Base-by-base conservation (phyloP, 2,113 vertebrate species). In the Apodemus sylvaticus region DNA sequence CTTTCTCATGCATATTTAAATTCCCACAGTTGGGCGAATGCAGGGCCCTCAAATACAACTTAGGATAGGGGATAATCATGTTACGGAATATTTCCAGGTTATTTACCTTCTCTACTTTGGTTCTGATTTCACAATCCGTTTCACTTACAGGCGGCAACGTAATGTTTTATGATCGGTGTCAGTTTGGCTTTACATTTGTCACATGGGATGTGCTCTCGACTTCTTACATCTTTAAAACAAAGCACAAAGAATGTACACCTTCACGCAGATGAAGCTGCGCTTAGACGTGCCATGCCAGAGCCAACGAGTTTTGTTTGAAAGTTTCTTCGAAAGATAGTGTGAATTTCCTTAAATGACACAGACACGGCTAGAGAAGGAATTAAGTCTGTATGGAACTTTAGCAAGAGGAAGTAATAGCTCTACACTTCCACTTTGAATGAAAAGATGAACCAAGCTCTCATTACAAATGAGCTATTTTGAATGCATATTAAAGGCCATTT, bases 261-360 rank as follows among this genome's bases (percentile, higher is more conserved):
- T 13, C 77, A n/a, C 71, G 58, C 26, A 51, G 64, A 83, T 8
- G 77, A 60, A 78, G 78, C 7, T 45, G 10, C 29, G 29, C 62
- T 91, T 82, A 76, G 31, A 51, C 53, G 91, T 88, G 55, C 62
- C 26, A n/a, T 58, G 73, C 90, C 83, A 70, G 9, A 13, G 88
- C 77, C 34, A 76, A 58, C 9, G 62, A 1, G 34, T 94, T 92
- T 96, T 93, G 91, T 91, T 94, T 62, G 79, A 73, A 97, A 90
- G 16, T 89, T 93, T 91, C 86, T 85, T 94, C 89, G 3, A 96
- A 96, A 91, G 58, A 79, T 76, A 83, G n/a, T 62, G 42, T 58
- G n/a, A 14, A 71, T 86, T 89, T 89, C 24, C 26, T 94, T 60
- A 86, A 73, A 26, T 48, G 53, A 82, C 34, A 68, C 1, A 78